A percentile compares a stretch with the other conserved stretches of the same genome.
These are phyloP conservation scores for Therioaphis trifolii DNA, from an alignment of 2,888 invertebrate genomes.

Conservation along the genomic window DNA sequence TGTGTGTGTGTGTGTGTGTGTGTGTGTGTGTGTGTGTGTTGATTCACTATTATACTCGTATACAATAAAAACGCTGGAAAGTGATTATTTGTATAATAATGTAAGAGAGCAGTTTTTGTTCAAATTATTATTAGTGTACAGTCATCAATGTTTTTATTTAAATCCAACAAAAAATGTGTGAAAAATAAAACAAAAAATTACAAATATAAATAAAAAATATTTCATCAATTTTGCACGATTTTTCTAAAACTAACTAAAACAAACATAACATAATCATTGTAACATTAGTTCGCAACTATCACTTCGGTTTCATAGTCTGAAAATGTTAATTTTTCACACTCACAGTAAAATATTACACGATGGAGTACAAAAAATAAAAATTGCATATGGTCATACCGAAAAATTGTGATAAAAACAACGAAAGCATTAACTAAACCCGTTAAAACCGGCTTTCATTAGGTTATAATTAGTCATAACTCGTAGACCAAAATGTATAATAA, in stretches of 20 bases:
- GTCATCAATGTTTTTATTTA: too few species aligned
- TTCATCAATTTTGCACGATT: background rate
- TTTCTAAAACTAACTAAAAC: too few species aligned
- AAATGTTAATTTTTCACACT: background rate
- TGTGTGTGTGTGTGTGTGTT: too few species aligned
- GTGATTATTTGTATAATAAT: constrained; percentile 11
- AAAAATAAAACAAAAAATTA: too few species aligned
- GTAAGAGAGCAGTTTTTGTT: background rate
- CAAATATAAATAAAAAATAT: background rate
- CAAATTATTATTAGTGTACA: too few species aligned
- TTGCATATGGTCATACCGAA: background rate
- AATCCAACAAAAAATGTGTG: too few species aligned
- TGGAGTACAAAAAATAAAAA: too few species aligned
- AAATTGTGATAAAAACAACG: background rate
- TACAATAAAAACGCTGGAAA: too few species aligned
- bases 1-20: too few species aligned
- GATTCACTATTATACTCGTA: too few species aligned
- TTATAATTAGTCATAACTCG: background rate
- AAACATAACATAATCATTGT: background rate
- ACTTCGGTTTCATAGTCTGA: background rate
- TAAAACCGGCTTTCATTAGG: background rate
- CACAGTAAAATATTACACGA: background rate
- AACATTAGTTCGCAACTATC: background rate
- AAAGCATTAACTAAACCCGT: background rate
- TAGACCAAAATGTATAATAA: background rate